Conservation (phyloP, 1,140 invertebrate genomes). For the Papilio polytes region DNA sequence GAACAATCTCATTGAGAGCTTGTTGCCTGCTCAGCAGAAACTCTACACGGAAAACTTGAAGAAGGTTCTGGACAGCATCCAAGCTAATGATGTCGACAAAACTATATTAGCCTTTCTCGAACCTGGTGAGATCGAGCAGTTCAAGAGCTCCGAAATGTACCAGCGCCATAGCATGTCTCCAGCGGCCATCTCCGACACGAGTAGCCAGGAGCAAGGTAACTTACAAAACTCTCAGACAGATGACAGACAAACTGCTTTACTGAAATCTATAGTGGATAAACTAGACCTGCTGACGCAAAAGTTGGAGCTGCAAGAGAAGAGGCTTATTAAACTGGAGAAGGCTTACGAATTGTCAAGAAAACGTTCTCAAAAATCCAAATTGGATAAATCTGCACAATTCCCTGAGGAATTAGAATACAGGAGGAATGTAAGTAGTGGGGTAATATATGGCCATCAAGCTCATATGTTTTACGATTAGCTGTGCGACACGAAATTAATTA, state of each 20-base stretch:
- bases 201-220: background rate
- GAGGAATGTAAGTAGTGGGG: background rate
- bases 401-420: background rate
- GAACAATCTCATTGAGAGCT: slow-evolving; percentile 70
- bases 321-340: slow-evolving; percentile 19
- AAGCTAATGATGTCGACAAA: slow-evolving; percentile 60
- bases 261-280: slow-evolving; percentile 9
- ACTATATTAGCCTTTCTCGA: slow-evolving; percentile 51
- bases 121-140: slow-evolving; percentile 53
- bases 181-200: too few species aligned
- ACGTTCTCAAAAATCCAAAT: background rate
- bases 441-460: background rate
- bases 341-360: background rate
- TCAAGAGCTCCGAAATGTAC: slow-evolving; percentile 64
- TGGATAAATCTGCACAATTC: background rate
- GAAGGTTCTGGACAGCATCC: slow-evolving; percentile 54
- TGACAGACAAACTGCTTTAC: background rate
- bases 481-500: too few species aligned
- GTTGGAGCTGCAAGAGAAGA: background rate
- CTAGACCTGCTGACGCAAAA: slow-evolving; percentile 12
- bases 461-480: background rate
- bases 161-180: slow-evolving; percentile 44
- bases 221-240: background rate
- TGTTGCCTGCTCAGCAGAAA: slow-evolving; percentile 53
- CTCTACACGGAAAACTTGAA: slow-evolving; percentile 60